Evolutionary conservation across 2,797 vertebrate species (phyloP).

Genomic region (Salmo trutta): DNA sequence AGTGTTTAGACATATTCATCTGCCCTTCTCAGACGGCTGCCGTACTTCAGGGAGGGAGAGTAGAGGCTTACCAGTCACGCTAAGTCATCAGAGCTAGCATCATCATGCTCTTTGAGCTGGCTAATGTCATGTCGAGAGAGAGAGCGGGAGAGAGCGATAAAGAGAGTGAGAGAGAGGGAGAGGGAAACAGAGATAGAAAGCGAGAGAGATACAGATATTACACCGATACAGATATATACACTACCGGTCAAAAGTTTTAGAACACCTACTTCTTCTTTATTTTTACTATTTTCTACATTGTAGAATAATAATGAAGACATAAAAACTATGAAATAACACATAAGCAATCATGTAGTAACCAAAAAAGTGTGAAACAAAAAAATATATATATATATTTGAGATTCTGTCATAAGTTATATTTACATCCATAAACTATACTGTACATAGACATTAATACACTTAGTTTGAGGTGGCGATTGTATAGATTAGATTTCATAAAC

Average conservation of each 20-base stretch:
- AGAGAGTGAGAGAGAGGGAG: neutral
- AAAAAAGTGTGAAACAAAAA: neutral
- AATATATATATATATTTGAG: neutral
- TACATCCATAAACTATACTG: neutral
- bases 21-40: constrained; percentile 43
- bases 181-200: neutral
- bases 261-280: too few relatives aligned
- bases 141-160: neutral
- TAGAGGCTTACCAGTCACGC: constrained; percentile 21
- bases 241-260: too few relatives aligned
- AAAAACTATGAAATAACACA: too few relatives aligned
- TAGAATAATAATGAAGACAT: too few relatives aligned
- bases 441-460: neutral
- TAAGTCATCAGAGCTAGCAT: constrained; percentile 18
- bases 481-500: neutral
- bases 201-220: neutral
- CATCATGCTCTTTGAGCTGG: constrained; percentile 11
- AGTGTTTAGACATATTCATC: constrained; percentile 58
- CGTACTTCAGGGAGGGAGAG: constrained; percentile 22
- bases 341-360: too few relatives aligned
- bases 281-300: too few relatives aligned
- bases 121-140: constrained; percentile 15
- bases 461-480: neutral
- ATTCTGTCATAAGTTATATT: neutral
- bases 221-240: too few relatives aligned